Evolutionary conservation across 2,797 vertebrate species (phyloP).

Genomic region (Acropternis orthonyx): DNA sequence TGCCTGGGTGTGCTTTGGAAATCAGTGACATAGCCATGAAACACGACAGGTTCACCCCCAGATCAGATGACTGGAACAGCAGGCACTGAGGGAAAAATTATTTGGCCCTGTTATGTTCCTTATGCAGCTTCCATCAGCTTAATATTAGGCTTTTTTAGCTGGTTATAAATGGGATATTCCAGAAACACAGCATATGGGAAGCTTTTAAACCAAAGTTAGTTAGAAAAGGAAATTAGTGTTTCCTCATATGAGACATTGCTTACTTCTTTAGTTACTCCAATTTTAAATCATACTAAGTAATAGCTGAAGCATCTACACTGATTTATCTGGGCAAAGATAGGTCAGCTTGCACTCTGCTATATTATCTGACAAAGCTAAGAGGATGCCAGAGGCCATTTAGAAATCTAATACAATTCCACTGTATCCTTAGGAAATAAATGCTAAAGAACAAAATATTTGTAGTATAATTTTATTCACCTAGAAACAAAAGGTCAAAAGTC

Average conservation of each 20-base stretch:
- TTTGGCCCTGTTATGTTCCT: neutral
- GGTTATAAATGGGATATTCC: neutral
- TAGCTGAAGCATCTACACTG: neutral
- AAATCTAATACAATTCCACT: neutral
- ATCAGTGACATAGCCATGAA: neutral
- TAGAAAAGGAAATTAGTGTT: neutral
- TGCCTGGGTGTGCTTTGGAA: neutral
- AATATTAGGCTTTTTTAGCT: neutral
- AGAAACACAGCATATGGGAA: neutral
- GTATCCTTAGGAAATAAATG: neutral
- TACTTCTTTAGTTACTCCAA: neutral
- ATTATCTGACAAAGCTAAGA: neutral
- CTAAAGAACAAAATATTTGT: neutral
- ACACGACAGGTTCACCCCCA: neutral
- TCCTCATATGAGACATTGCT: neutral
- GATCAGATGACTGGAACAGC: neutral
- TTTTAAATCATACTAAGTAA: neutral
- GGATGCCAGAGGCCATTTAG: neutral
- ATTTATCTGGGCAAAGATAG: neutral
- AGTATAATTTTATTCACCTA: constrained; percentile 36
- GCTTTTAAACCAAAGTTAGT: neutral
- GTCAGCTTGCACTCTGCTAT: neutral
- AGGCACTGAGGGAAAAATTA: neutral
- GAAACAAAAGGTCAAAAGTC: constrained; percentile 39
- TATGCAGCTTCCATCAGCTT: neutral